Evolutionary conservation across 2,797 vertebrate species (phyloP).

Genomic region (Platyrinchus mystaceus): DNA sequence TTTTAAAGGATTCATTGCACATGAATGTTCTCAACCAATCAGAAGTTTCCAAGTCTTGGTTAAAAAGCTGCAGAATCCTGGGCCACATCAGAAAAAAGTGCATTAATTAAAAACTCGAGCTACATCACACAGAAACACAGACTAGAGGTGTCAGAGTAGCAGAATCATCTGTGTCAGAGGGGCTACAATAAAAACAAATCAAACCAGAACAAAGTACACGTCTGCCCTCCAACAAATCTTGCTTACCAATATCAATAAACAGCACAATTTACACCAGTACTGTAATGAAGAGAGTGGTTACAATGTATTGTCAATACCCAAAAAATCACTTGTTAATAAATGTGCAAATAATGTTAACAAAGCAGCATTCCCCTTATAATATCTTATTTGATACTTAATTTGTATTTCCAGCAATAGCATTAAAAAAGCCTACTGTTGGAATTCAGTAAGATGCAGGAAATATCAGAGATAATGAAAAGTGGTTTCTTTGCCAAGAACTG

Average conservation of each 20-base stretch:
- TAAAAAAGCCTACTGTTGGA: not conserved
- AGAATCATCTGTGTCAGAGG: not conserved
- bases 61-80: not conserved
- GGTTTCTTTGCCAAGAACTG: not conserved
- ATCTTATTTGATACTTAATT: not conserved
- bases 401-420: not conserved
- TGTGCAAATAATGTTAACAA: not conserved
- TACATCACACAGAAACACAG: not conserved
- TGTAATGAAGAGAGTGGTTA: not conserved
- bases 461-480: not conserved
- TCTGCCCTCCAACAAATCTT: not conserved
- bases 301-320: not conserved
- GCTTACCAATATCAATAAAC: not conserved
- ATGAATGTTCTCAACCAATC: not conserved
- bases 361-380: not conserved
- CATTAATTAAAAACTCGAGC: not conserved
- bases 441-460: not conserved
- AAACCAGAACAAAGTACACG: fast-evolving
- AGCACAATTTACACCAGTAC: not conserved
- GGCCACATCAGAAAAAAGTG: not conserved
- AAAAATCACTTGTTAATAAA: not conserved
- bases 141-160: not conserved
- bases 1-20: not conserved
- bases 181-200: not conserved
- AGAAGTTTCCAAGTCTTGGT: not conserved